Conservation (phyloP, 2,888 invertebrate species). For the Suillia variegata region DNA sequence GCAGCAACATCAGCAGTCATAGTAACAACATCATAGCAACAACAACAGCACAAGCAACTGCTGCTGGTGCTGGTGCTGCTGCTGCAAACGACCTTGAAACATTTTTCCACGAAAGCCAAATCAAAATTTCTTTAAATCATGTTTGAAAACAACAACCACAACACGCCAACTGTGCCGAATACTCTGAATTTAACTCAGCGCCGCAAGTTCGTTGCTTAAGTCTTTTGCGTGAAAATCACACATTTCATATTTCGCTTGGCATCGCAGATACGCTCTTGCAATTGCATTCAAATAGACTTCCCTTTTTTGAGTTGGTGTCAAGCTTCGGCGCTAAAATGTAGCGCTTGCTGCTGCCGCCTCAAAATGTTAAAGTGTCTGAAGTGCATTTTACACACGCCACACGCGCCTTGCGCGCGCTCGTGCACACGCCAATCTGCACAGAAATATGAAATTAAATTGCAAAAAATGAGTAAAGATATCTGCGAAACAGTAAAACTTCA, state of each 20-base stretch:
- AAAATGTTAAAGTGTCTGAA: neutral
- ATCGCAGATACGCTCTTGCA: no score
- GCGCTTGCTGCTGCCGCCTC: neutral
- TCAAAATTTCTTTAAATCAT: neutral
- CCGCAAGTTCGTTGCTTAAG: no score
- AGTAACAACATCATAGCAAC: conserved; percentile 11
- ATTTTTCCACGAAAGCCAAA: neutral
- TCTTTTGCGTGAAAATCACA: no score
- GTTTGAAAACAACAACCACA: no score
- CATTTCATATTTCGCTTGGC: no score
- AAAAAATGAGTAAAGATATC: neutral
- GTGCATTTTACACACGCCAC: neutral
- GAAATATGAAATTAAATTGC: conserved; percentile 1
- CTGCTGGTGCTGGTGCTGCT: no score
- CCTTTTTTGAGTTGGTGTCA: no score
- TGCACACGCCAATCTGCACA: neutral
- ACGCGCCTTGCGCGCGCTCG: no score
- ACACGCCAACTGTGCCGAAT: neutral
- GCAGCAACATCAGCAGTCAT: conserved; percentile 19
- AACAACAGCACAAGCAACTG: conserved; percentile 15
- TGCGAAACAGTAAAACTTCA: neutral
- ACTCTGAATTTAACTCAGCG: no score
- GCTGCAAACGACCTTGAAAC: conserved; percentile 5
- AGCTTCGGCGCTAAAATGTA: neutral
- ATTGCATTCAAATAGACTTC: no score